Percentiles rank a stretch among this genome's conserved stretches.
phyloP scores from a whole-genome alignment of 2,113 vertebrate genomes.

The Malaclemys terrapin region DNA sequence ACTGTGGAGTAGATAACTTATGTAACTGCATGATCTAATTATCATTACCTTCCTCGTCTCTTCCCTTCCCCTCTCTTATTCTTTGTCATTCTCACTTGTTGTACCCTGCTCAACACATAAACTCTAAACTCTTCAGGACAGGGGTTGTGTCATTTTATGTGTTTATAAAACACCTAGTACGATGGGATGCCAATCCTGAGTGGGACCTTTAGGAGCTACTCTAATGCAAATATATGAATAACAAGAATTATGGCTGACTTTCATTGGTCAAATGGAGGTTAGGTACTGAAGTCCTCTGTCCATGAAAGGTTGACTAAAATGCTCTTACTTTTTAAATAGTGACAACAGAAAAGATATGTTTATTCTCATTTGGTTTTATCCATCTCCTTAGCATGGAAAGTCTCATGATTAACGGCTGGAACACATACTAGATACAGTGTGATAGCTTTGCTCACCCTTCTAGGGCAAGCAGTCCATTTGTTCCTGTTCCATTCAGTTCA shows the following conservation, averaged over 20 bases:
- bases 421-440: not conserved
- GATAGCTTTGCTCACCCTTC: not conserved
- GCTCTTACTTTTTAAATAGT: not conserved
- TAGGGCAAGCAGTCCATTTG: conserved; percentile 3
- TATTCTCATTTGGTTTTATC: not conserved
- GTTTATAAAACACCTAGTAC: not conserved
- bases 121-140: not conserved
- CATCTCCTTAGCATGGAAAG: not conserved
- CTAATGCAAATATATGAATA: not conserved
- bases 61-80: not conserved
- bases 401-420: not conserved
- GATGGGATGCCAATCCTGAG: not conserved
- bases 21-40: conserved; percentile 11
- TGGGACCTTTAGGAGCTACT: not conserved
- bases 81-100: not conserved
- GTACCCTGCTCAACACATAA: not conserved
- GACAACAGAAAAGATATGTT: not conserved
- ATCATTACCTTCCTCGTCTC: not conserved
- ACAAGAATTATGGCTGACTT: not conserved
- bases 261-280: not conserved
- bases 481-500: conserved; percentile 8
- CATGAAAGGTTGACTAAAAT: not conserved
- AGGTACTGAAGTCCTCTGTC: not conserved
- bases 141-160: not conserved
- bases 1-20: not conserved